Conservation (phyloP, 37 sponge, comb jelly and placozoan species). For the Axinella damicornis region DNA sequence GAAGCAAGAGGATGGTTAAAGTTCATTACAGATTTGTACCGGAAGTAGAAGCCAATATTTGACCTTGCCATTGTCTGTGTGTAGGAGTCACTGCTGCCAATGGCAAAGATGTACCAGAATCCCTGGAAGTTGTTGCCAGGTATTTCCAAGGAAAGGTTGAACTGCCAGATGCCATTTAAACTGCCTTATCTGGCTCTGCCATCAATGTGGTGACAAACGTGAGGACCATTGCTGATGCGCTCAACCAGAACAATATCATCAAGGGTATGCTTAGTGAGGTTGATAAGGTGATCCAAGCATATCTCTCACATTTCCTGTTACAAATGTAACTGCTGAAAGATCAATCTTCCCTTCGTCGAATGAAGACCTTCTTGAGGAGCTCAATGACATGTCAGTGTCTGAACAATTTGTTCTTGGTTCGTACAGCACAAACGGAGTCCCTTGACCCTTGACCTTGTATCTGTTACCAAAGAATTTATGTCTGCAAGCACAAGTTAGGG, state of each 20-base stretch:
- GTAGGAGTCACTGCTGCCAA: constrained; percentile 5
- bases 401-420: too few species aligned
- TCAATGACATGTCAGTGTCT: too few species aligned
- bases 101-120: too few species aligned
- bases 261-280: constrained; percentile 25
- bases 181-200: neutral
- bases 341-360: constrained; percentile 42
- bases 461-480: constrained; percentile 15
- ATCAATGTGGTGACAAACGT: constrained; percentile 8
- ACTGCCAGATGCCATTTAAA: constrained; percentile 10
- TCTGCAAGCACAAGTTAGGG: constrained; percentile 2
- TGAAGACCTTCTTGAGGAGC: constrained; percentile 27
- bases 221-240: constrained; percentile 15
- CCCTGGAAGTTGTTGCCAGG: neutral
- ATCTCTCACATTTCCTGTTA: neutral
- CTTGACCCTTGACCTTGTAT: constrained; percentile 7
- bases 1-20: too few species aligned
- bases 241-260: neutral
- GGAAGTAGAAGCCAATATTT: too few species aligned
- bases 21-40: too few species aligned
- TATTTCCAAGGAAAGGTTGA: neutral
- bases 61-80: constrained; percentile 31
- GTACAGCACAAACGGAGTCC: neutral
- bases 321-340: constrained; percentile 11
- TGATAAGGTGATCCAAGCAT: neutral